Evolutionary conservation across 2,797 vertebrate genomes (phyloP), one percentile per base, ranked within the genome.

Genomic region (Melanogrammus aeglefinus): DNA sequence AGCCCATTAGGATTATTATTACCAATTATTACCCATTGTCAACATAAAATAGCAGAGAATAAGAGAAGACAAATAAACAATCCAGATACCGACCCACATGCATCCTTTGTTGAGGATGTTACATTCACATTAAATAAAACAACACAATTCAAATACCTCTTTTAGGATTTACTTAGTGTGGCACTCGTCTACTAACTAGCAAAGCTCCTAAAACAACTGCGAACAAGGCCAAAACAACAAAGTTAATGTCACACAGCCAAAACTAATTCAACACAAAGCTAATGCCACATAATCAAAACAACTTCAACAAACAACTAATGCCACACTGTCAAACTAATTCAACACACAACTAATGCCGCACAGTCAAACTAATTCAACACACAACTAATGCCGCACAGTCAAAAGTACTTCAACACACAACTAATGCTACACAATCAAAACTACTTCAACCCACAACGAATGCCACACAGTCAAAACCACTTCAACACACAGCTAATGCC

Each of bases 1-100:
- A 63, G 7, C 63, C 63, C 63, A 69, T 69, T 69, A 69, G 63
- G 63, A 69, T 27, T 10, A 69, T 69, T 69, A 69, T 69, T 24
- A 69, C 63, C 24, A n/a, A 27, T 27, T 27, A 69, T 27, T 69
- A 10, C 63, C 63, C 63, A 69, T 12, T 69, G 63, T 69, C 63
- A 69, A 69, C n/a, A 69, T 69, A 69, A 27, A 69, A 27, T 8
- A 27, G 63, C 57, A 7, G 63, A 12, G 63, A 27, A 69, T 24
- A 69, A 27, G 12, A 24, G 41, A 44, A n/a, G 5, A 69, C 9
- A 69, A 69, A 69, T 27, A 27, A 24, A 24, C 63, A 6, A 69
- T 7, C 24, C 24, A 69, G 63, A 69, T 69, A 69, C 63, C n/a
- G n/a, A 69, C 63, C 24, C 57, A 24, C 5, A 63, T 63, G 57